Evolutionary conservation across 2,888 invertebrate species (phyloP).

Genomic region (Temnothorax unifasciatus): DNA sequence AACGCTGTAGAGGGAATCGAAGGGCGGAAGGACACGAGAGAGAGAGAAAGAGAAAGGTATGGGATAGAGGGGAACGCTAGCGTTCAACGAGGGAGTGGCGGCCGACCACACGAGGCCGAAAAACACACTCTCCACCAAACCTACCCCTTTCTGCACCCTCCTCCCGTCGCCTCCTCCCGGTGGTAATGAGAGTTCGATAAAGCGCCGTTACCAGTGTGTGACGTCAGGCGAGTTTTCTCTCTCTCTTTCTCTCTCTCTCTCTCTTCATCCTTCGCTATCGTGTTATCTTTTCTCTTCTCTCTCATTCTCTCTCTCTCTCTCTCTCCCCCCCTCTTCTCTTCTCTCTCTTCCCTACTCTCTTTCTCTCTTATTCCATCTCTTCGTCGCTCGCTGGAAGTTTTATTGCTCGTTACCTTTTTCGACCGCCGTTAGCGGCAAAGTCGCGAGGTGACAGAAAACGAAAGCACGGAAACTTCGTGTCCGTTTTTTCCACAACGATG

Average conservation of each 20-base stretch:
- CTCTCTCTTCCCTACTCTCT: neutral
- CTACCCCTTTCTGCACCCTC: constrained; percentile 69
- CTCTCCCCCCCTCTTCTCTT: neutral
- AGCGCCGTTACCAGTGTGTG: constrained; percentile 85
- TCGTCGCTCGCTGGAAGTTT: constrained; percentile 82
- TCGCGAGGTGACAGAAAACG: constrained; percentile 73
- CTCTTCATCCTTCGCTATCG: constrained; percentile 26
- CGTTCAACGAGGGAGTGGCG: constrained; percentile 81
- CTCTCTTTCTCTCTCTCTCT: neutral
- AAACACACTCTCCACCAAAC: constrained; percentile 84
- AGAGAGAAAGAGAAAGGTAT: constrained; percentile 49
- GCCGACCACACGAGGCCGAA: constrained; percentile 85
- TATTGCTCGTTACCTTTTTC: constrained; percentile 68
- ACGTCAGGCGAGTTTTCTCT: constrained; percentile 79
- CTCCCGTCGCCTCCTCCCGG: constrained; percentile 72
- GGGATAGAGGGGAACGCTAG: constrained; percentile 63
- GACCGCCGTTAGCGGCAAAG: constrained; percentile 68
- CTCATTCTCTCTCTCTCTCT: constrained; percentile 11
- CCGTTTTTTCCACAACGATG: constrained; percentile 71
- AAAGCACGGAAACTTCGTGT: constrained; percentile 70
- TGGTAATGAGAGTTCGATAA: constrained; percentile 86
- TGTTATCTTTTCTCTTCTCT: neutral
- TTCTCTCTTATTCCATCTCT: constrained; percentile 23
- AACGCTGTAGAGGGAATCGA: constrained; percentile 50
- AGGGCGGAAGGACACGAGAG: constrained; percentile 66